phyloP scores from a whole-genome alignment of 2,797 vertebrate genomes.

The Antennarius maculatus region DNA sequence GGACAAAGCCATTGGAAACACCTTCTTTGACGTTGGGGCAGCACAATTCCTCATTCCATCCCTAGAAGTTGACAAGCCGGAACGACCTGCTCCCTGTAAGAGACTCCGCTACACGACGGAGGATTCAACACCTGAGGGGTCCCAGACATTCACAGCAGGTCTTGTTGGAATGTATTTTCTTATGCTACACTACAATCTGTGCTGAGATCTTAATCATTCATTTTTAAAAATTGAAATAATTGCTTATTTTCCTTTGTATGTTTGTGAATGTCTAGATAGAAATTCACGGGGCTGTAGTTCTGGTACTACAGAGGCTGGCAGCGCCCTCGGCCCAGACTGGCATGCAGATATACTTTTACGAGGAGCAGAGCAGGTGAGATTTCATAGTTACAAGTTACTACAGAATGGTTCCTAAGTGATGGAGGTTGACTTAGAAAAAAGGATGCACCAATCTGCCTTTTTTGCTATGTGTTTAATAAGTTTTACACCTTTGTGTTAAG shows the following conservation, averaged over 20 bases:
- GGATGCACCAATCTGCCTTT: background rate
- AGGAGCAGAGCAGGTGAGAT: conserved; percentile 86
- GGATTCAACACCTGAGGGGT: conserved; percentile 29
- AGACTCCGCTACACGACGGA: conserved; percentile 87
- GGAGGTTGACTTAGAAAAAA: background rate
- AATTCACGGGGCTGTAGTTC: conserved; percentile 44
- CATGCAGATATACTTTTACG: conserved; percentile 88
- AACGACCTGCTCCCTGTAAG: conserved; percentile 79
- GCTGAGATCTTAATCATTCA: background rate
- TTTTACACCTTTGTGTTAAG: too few relatives aligned
- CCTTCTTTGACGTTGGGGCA: conserved; percentile 95
- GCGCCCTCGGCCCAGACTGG: conserved; percentile 96
- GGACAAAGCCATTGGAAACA: conserved; percentile 95
- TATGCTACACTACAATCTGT: background rate
- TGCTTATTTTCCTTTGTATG: background rate
- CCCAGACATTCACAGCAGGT: conserved; percentile 75
- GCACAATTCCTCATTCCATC: conserved; percentile 93
- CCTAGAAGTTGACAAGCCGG: conserved; percentile 79
- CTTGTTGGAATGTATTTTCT: background rate
- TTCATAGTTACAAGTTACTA: background rate
- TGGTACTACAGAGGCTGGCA: conserved; percentile 78
- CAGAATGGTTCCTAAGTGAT: background rate
- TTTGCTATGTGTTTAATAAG: background rate
- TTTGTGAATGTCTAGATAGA: conserved; percentile 59
- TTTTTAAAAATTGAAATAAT: background rate